Percentiles rank a stretch among this genome's conserved stretches.
These are phyloP conservation scores for Propithecus coquereli DNA, from an alignment of 2,113 vertebrate species.

Conservation along the genomic window DNA sequence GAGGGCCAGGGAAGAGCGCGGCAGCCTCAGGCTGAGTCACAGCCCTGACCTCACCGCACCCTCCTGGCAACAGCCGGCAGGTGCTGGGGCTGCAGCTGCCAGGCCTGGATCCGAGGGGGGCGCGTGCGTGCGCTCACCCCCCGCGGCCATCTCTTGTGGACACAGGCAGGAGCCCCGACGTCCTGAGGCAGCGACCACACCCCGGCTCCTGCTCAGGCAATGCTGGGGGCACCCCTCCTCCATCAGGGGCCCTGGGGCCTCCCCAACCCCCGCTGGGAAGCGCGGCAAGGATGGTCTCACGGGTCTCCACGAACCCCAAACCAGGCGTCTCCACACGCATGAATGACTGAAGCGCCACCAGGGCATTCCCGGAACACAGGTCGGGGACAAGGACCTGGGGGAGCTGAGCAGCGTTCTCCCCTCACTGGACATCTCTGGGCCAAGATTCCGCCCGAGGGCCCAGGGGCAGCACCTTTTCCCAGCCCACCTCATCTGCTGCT, in stretches of 20 bases:
- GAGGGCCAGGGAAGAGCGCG: background rate
- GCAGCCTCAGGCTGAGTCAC: background rate
- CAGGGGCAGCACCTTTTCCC: fast-evolving
- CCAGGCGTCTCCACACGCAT: too few species aligned
- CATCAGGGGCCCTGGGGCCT: background rate
- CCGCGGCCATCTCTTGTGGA: background rate
- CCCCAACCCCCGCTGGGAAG: background rate
- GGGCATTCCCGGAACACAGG: background rate
- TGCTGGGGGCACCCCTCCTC: background rate
- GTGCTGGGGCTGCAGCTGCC: background rate
- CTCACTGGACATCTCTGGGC: background rate
- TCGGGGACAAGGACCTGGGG: background rate
- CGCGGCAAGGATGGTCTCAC: background rate
- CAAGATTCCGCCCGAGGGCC: background rate
- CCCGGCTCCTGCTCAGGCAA: background rate
- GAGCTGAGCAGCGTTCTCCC: background rate
- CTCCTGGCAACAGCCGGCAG: background rate
- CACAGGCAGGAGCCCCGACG: background rate
- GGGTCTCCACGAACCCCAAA: background rate
- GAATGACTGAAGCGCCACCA: fast-evolving
- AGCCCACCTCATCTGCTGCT: background rate
- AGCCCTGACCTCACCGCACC: background rate
- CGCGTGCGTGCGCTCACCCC: background rate
- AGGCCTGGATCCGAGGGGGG: background rate
- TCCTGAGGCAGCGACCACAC: background rate